Evolutionary conservation across 2,888 invertebrate species (phyloP).

Genomic region (Cataglyphis altisquamis): DNA sequence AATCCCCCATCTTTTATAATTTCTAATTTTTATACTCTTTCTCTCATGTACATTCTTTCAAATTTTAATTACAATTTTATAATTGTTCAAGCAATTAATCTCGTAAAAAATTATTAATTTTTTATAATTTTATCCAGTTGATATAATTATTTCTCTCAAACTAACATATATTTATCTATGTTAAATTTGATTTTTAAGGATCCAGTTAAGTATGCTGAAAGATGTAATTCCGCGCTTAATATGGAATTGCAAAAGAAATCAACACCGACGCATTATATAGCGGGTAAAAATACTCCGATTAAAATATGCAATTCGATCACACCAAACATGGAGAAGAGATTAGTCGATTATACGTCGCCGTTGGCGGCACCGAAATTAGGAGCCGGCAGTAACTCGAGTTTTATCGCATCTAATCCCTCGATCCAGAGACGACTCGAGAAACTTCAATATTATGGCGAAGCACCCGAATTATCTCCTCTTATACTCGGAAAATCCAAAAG

Average conservation of each 20-base stretch:
- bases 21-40: background rate
- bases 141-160: background rate
- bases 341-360: slow-evolving; percentile 4
- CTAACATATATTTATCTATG: background rate
- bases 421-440: slow-evolving; percentile 86
- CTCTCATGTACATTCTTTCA: background rate
- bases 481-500: slow-evolving; percentile 76
- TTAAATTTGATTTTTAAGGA: slow-evolving; percentile 71
- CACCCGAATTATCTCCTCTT: slow-evolving; percentile 88
- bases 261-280: slow-evolving; percentile 61
- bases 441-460: slow-evolving; percentile 87
- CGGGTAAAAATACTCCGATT: slow-evolving; percentile 60
- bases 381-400: slow-evolving; percentile 36
- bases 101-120: slow-evolving; percentile 5
- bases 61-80: slow-evolving; percentile 22
- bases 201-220: slow-evolving; percentile 68
- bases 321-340: slow-evolving; percentile 15
- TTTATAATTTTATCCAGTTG: background rate
- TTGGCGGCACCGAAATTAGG: slow-evolving; percentile 1
- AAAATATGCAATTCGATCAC: slow-evolving; percentile 35
- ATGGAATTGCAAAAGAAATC: slow-evolving; percentile 78
- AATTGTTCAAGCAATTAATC: background rate
- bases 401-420: slow-evolving; percentile 61
- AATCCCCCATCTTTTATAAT: background rate
- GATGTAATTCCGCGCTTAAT: slow-evolving; percentile 40